Base-by-base conservation (phyloP, 2,888 invertebrate genomes). In the Notodonta dromedarius region DNA sequence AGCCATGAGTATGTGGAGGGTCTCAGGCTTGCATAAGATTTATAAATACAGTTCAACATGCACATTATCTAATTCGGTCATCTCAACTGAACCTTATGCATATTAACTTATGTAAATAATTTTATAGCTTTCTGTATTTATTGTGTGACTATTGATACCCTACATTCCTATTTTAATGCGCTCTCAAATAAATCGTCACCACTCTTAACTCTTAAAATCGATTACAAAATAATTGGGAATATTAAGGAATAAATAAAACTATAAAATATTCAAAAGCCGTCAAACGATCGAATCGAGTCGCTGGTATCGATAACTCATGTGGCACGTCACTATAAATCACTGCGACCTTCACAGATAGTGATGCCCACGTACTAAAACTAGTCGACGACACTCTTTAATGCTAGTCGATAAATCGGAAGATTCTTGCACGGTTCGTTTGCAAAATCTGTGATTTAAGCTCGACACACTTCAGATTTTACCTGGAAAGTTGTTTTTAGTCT, bases 261-360 rank as follows among this genome's bases (percentile, higher is more conserved):
- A 71, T 74, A 69, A 77, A 70, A 74, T 74, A 73, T 76, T 73
- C 75, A 66, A 75, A 75, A 73, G 69, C 68, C 67, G 71, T 72
- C 70, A 71, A 61, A 74, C 69, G 72, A 75, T 77, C 72, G 70
- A 75, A 74, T 73, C 75, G 70, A 82, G 83, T 80, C 75, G 82
- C 83, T 57, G 81, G 84, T 87, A 89, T 91, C 90, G 90, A 91
- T 93, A 92, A 91, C 76, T 93, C 90, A 91, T 83, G 83, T 69
- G 69, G 79, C 75, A 80, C 91, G 89, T 90, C 92, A 87, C 87
- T 89, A 90, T 91, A 93, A 92, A 91, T 93, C 93, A 91, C 83
- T 76, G 76, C 76, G 82, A 84, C 82, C 87, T 85, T 86, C 79
- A 79, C 79, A 77, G 88, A 87, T 91, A 93, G 91, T 90, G 92